phyloP scores from a whole-genome alignment of 1,140 invertebrate species.

The Metaphire vulgaris region DNA sequence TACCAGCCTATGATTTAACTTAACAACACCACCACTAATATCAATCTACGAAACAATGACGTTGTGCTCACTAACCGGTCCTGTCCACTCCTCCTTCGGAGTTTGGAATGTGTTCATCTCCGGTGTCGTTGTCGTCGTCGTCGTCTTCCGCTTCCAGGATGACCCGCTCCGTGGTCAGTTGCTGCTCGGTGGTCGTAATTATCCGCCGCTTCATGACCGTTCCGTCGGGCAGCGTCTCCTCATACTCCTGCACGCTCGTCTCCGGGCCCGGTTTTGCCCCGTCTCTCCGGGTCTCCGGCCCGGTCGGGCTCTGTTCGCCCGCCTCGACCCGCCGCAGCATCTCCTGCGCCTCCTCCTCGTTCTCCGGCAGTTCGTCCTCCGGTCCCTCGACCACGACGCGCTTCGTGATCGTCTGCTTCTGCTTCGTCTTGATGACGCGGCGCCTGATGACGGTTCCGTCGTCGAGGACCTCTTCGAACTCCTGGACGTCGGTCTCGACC shows the following conservation, averaged over 20 bases:
- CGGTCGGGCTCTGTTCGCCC: constrained; percentile 13
- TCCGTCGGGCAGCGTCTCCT: constrained; percentile 41
- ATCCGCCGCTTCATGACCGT: constrained; percentile 37
- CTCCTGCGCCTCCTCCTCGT: constrained; percentile 25
- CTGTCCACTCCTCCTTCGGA: no score
- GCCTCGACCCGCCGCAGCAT: constrained; percentile 12
- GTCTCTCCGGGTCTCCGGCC: not conserved
- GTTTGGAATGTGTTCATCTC: not conserved
- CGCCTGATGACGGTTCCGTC: constrained; percentile 45
- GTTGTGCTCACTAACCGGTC: no score
- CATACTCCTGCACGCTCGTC: constrained; percentile 35
- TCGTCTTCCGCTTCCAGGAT: constrained; percentile 25
- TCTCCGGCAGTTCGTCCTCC: constrained; percentile 23
- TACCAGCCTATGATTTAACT: no score
- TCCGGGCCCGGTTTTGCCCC: constrained; percentile 16
- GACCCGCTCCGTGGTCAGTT: constrained; percentile 26
- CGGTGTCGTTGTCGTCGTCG: constrained; percentile 2
- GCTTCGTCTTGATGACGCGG: constrained; percentile 32
- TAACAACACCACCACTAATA: no score
- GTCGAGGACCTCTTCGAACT: constrained; percentile 41
- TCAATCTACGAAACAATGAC: no score
- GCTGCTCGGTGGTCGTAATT: constrained; percentile 31
- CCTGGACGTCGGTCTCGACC: constrained; percentile 41
- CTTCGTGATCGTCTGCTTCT: constrained; percentile 29
- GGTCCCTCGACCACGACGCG: constrained; percentile 30